Percentiles rank a stretch among this genome's conserved stretches.
Evolutionary conservation across 2,113 vertebrate species (phyloP).

Genomic region (Cynocephalus volans): DNA sequence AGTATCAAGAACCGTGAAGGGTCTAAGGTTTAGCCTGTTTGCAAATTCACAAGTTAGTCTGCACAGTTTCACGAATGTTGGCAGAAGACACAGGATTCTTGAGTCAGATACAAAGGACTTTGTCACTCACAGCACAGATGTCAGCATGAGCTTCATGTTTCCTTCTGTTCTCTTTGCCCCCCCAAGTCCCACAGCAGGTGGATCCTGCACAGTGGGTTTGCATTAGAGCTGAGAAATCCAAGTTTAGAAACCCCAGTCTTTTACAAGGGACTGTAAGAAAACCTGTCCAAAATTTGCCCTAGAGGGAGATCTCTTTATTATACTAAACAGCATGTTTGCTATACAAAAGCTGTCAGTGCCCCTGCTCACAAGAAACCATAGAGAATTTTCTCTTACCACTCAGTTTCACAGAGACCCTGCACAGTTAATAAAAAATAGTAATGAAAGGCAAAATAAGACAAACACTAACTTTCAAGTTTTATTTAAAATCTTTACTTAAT

Average conservation of each 20-base stretch:
- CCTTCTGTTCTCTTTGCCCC: not conserved
- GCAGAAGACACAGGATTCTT: not conserved
- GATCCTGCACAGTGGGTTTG: not conserved
- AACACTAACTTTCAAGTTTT: constrained; percentile 9
- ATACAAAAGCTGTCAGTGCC: not conserved
- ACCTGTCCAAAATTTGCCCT: not conserved
- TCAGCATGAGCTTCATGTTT: not conserved
- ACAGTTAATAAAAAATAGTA: not conserved
- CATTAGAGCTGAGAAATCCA: not conserved
- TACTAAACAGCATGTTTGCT: not conserved
- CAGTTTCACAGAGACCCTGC: not conserved
- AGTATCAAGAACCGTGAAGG: not conserved
- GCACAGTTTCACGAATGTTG: not conserved
- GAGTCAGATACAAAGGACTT: not conserved
- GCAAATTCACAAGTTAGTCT: not conserved
- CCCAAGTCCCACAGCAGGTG: no score
- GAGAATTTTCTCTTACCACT: not conserved
- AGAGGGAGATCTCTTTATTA: not conserved
- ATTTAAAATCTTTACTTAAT: not conserved
- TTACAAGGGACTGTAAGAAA: not conserved
- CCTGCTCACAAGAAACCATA: not conserved
- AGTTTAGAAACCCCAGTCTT: not conserved
- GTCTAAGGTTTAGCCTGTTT: not conserved
- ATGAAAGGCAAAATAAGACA: not conserved
- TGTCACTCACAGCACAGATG: not conserved